A percentile compares a stretch with the other conserved stretches of the same genome.
Conservation (phyloP, 2,113 vertebrate genomes). For the Potamarius usumacintae region DNA sequence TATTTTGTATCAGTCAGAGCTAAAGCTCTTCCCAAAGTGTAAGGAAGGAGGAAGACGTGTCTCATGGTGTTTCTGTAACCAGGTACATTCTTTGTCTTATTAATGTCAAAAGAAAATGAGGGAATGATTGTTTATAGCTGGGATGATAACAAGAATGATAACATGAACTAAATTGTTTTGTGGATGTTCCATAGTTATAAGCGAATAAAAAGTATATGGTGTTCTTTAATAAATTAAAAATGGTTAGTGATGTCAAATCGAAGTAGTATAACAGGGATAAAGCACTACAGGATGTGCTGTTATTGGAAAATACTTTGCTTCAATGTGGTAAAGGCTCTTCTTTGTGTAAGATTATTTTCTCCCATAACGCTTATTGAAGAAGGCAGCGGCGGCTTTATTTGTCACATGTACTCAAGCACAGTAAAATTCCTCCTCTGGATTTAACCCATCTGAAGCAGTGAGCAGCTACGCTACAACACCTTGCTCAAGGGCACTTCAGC, state of each 20-base stretch:
- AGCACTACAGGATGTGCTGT: background rate
- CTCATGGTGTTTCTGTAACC: background rate
- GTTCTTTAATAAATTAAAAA: background rate
- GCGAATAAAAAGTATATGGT: background rate
- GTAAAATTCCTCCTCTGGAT: too few relatives aligned
- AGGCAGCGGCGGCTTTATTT: too few relatives aligned
- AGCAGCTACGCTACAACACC: too few relatives aligned
- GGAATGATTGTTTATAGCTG: background rate
- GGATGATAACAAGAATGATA: background rate
- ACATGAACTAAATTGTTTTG: background rate
- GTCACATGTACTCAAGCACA: too few relatives aligned
- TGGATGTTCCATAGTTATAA: background rate
- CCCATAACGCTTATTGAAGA: background rate
- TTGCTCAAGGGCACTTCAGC: too few relatives aligned
- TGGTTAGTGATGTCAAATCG: background rate
- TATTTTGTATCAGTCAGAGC: too few relatives aligned
- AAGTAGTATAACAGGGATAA: background rate
- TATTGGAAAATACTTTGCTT: background rate
- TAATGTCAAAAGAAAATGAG: background rate
- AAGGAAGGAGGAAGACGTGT: background rate
- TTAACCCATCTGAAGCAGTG: too few relatives aligned
- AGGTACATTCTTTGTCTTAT: background rate
- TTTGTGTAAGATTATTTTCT: background rate
- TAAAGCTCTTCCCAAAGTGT: background rate
- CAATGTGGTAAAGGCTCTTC: background rate